Evolutionary conservation across 2,888 invertebrate species (phyloP).

Genomic region (Liopterus haemorrhoidalis): DNA sequence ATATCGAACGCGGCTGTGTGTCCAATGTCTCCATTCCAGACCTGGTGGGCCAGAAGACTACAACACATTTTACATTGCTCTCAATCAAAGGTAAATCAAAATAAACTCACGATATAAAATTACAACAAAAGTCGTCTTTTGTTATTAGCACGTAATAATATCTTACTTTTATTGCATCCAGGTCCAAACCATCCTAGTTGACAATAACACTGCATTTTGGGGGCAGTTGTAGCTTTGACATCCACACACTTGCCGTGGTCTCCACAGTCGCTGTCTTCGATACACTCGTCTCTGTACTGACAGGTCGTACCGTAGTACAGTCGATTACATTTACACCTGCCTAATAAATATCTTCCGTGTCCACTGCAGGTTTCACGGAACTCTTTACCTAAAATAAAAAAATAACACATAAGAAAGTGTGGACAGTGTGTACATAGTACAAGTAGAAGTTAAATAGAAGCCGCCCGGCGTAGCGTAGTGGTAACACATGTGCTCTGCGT

Average conservation of each 20-base stretch:
- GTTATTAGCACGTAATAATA: neutral
- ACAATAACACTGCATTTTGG: constrained; percentile 83
- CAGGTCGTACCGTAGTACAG: constrained; percentile 77
- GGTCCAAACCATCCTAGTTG: constrained; percentile 82
- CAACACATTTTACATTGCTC: too few species aligned
- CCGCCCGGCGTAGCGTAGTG: neutral
- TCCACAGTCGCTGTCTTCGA: constrained; percentile 78
- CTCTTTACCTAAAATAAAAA: constrained; percentile 61
- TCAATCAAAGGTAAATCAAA: too few species aligned
- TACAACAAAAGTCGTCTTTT: neutral
- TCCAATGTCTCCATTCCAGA: too few species aligned
- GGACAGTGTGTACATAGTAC: too few species aligned
- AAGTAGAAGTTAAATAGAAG: neutral
- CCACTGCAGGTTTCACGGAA: constrained; percentile 81
- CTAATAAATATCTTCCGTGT: constrained; percentile 72
- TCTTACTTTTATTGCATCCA: constrained; percentile 75
- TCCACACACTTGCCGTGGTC: constrained; percentile 79
- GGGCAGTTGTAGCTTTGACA: constrained; percentile 71
- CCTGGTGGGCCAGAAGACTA: too few species aligned
- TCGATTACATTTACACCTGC: constrained; percentile 74
- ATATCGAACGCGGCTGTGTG: too few species aligned
- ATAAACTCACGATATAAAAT: neutral
- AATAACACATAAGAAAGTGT: too few species aligned
- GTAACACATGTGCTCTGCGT: too few species aligned
- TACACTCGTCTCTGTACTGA: constrained; percentile 85